Conservation (phyloP, 2,113 vertebrate species). For the Bubo scandiacus region DNA sequence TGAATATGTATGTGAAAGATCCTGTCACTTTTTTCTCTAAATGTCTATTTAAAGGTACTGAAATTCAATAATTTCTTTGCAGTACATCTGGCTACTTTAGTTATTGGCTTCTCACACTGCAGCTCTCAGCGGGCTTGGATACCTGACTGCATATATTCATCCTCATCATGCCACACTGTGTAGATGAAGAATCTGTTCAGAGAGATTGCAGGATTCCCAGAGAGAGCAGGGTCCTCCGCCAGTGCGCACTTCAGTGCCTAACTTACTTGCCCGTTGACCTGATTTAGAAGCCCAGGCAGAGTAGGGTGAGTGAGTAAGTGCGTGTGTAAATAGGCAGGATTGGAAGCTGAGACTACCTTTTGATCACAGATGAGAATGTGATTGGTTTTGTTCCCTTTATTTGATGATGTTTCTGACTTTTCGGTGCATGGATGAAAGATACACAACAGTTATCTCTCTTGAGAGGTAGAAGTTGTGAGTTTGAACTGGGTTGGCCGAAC, state of each 20-base stretch:
- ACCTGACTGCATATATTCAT: fast-evolving
- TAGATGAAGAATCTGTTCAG: not conserved
- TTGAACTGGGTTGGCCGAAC: not conserved
- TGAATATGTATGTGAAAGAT: not conserved
- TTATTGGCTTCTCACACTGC: not conserved
- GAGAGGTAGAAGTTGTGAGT: not conserved
- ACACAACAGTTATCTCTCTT: not conserved
- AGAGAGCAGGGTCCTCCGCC: not conserved
- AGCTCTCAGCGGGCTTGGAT: not conserved
- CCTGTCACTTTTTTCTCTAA: not conserved
- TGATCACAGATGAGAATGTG: fast-evolving
- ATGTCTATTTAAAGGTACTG: not conserved
- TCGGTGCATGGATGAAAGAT: fast-evolving
- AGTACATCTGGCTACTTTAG: not conserved
- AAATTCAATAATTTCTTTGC: not conserved
- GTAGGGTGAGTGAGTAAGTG: not conserved
- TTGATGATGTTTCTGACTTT: not conserved
- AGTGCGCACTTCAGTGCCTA: fast-evolving
- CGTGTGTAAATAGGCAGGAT: not conserved
- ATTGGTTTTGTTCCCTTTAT: not conserved
- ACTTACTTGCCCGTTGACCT: not conserved
- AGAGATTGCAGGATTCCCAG: not conserved
- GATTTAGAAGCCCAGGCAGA: not conserved
- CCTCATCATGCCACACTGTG: not conserved
- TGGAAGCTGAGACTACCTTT: not conserved